Base-by-base conservation (phyloP, 2,888 invertebrate species). In the Cacoxenus indagator region DNA sequence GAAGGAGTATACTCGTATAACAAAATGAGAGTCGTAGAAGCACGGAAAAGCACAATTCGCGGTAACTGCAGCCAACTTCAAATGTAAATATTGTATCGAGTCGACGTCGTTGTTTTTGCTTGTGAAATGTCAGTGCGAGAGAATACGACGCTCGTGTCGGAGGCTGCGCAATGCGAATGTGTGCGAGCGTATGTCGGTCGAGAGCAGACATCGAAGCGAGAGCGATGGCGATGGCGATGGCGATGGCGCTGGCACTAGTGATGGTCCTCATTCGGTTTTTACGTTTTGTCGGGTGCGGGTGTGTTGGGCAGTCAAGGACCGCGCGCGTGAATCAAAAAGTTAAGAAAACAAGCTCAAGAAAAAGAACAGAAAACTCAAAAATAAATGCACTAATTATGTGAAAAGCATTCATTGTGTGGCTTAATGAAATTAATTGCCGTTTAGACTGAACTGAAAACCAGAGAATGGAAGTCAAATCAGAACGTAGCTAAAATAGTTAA, bases 211-310 rank as follows among this genome's bases (percentile, higher is more conserved):
- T n/a, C n/a, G n/a, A n/a, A n/a, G n/a, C n/a, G n/a, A n/a, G n/a
- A n/a, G n/a, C n/a, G n/a, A n/a, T n/a, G n/a, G n/a, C n/a, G n/a
- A n/a, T n/a, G n/a, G n/a, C n/a, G n/a, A n/a, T n/a, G n/a, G n/a
- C n/a, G n/a, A n/a, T n/a, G n/a, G n/a, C n/a, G n/a, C 64, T 43
- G 69, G 79, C n/a, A n/a, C 83, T 80, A 81, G 61, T 54, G 61
- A 37, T 45, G 22, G 76, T 81, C 72, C 78, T 84, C 85, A 87
- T 84, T 87, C 86, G 85, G 83, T 83, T 84, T 85, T 84, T 84
- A 81, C 84, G 81, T 79, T 79, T 86, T 80, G 79, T 79, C 73
- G 82, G 83, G 84, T 84, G 83, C 86, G 87, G 86, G 79, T 83
- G 85, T 85, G 85, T 80, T 78, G 72, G 71, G 66, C 67, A 68